Evolutionary conservation across 2,113 vertebrate genomes (phyloP), one percentile per base, ranked within the genome.

Genomic region (Charadrius vociferus): DNA sequence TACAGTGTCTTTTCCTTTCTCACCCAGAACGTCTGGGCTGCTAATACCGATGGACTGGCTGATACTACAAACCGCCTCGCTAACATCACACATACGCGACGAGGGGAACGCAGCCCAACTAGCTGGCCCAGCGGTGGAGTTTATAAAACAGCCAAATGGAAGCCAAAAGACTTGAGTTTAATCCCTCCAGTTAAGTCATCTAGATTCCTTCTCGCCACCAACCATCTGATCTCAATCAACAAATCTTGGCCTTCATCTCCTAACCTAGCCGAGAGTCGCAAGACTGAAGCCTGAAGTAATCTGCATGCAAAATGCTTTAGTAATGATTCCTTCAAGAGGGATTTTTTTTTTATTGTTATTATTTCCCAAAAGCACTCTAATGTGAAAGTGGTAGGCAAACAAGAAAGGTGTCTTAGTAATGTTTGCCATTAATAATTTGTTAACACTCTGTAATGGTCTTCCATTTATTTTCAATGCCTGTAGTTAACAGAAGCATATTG

Each of bases 141-240:
- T 89, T 84, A 81, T 92, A 56, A 66, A 97, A 93, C 89, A 92
- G 93, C 92, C 96, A 97, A 89, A 77, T 37, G 59, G 88, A 91
- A 97, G 86, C 93, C 94, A 95, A 94, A 93, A 29, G 83, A 55
- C 62, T 95, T 8, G 79, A 88, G 91, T 90, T 97, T 90, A 87
- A 94, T 96, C 93, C 89, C 88, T 97, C 94, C 95, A 96, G 85
- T 97, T 95, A 96, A 97, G 88, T 94, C 90, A 95, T 93, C 91
- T 97, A 96, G 94, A 95, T 91, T 97, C 90, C 72, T 87, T 95
- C 90, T 96, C 50, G 14, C 87, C 92, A 95, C 89, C 90, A 95
- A 84, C 72, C 93, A 96, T 96, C 96, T 97, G 95, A 97, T 95
- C 93, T 90, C 94, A 96, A 97, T 97, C 83, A 96, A 81, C 75